These are phyloP conservation scores for Pachyseris speciosa DNA, from an alignment of 64 coral and sea anemone genomes.

Conservation along the genomic window DNA sequence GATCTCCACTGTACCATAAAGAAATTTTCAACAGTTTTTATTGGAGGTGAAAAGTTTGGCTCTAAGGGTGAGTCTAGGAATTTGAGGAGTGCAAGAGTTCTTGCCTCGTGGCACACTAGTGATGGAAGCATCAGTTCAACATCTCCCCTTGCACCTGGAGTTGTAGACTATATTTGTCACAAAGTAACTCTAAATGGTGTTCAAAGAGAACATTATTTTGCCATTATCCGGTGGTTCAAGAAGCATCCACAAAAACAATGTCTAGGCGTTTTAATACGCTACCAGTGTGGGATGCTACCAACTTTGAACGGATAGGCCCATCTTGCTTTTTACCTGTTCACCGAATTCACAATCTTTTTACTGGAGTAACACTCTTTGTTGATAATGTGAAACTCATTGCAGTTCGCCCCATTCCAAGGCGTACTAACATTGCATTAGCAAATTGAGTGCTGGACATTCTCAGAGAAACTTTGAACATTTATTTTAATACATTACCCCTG, in stretches of 20 bases:
- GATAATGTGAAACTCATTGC: neutral
- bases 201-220: slow-evolving; percentile 23
- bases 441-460: neutral
- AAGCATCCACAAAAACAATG: slow-evolving; percentile 26
- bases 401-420: slow-evolving; percentile 42
- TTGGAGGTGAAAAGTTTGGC: slow-evolving; percentile 82
- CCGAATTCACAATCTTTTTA: slow-evolving; percentile 34
- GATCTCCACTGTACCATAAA: slow-evolving; percentile 20
- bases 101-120: slow-evolving; percentile 60
- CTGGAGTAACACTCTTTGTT: neutral
- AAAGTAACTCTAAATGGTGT: slow-evolving; percentile 4
- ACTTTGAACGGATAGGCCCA: slow-evolving; percentile 26
- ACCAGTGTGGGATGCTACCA: slow-evolving; percentile 45
- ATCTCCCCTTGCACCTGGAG: slow-evolving; percentile 33
- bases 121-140: slow-evolving; percentile 47
- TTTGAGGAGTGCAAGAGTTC: slow-evolving; percentile 62
- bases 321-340: slow-evolving; percentile 56
- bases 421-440: neutral
- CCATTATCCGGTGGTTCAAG: slow-evolving; percentile 52
- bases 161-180: slow-evolving; percentile 62
- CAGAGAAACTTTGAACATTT: too few species aligned
- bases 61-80: slow-evolving; percentile 43
- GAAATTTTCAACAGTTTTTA: slow-evolving; percentile 27
- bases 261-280: slow-evolving; percentile 37
- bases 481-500: too few species aligned